Evolutionary conservation across 2,888 invertebrate species (phyloP), one percentile per base, ranked within the genome.

Genomic region (Merodon equestris): DNA sequence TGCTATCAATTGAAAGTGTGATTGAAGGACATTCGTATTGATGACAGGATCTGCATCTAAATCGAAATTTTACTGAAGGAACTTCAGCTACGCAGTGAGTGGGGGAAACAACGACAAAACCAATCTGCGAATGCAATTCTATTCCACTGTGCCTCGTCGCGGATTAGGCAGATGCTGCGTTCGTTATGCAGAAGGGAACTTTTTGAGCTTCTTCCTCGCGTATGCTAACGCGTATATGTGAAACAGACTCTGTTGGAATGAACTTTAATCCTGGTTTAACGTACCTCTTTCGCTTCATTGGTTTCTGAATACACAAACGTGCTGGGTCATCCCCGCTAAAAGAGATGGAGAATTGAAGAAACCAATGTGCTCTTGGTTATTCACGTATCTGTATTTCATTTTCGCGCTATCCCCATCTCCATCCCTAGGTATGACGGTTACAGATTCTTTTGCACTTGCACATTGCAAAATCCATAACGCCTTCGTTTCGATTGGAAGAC

Each of bases 21-120:
- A 68, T 72, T 54, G 70, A 79, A 56, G 64, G 64, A 14, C 18
- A 45, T 45, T 15, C 40, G 18, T 57, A 50, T 17, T 7, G 27
- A 42, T 58, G 63, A 42, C 60, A 66, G 79, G 64, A 79, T 74
- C 74, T 79, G 68, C 79, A 79, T 79, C 74, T 79, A 79, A 74
- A 79, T 79, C 74, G 79, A 45, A 79, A 73, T 63, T 68, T 73
- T 67, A 27, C 9, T 9, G 9, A 47, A 40, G 13, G 56, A 15
- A 44, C 13, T 3, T 7, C 27, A n/a, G 7, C 27, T 60, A 14
- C 42, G 19, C n/a, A 0, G 40, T 54, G 44, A 47, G 40, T 27
- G 40, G 34, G 36, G 36, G 34, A 58, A 53, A 66, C 45, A 5
- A 13, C 34, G 18, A 18, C 13, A 14, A 27, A 63, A 57, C 48